Percentiles rank a stretch among this genome's conserved stretches.
Evolutionary conservation across 2,797 vertebrate genomes (phyloP).

Genomic region (Centroberyx gerrardi): DNA sequence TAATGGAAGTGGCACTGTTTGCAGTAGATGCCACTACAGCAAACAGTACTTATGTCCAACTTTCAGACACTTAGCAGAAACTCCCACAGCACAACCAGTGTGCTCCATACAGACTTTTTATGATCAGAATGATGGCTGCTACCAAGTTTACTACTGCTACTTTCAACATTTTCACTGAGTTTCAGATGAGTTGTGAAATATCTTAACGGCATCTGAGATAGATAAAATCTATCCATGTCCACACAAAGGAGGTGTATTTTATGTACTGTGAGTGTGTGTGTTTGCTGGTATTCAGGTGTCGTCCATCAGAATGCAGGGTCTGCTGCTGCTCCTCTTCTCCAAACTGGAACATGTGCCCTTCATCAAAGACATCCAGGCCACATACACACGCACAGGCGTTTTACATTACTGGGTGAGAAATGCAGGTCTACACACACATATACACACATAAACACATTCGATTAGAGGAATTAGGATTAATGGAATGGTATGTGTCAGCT

Average conservation of each 20-base stretch:
- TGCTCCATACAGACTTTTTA: neutral
- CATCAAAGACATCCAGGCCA: slow-evolving; percentile 89
- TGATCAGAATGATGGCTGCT: too few relatives aligned
- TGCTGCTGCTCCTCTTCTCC: slow-evolving; percentile 92
- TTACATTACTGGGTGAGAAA: slow-evolving; percentile 94
- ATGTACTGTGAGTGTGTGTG: too few relatives aligned
- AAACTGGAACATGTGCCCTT: slow-evolving; percentile 92
- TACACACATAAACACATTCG: neutral
- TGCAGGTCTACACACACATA: neutral
- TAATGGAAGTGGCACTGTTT: too few relatives aligned
- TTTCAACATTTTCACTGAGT: too few relatives aligned
- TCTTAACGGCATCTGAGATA: neutral
- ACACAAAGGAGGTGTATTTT: too few relatives aligned
- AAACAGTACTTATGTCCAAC: too few relatives aligned
- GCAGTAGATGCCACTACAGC: too few relatives aligned
- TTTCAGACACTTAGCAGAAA: too few relatives aligned
- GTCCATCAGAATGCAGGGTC: slow-evolving; percentile 94
- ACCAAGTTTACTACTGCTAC: too few relatives aligned
- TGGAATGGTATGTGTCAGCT: neutral
- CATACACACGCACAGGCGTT: slow-evolving; percentile 94
- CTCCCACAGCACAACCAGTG: too few relatives aligned
- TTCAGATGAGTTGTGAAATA: neutral
- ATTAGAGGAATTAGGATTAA: neutral
- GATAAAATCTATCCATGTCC: too few relatives aligned
- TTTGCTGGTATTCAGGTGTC: slow-evolving; percentile 84